These are phyloP conservation scores for Myrmecophaga tridactyla DNA, from an alignment of 2,113 vertebrate genomes.

Conservation along the genomic window DNA sequence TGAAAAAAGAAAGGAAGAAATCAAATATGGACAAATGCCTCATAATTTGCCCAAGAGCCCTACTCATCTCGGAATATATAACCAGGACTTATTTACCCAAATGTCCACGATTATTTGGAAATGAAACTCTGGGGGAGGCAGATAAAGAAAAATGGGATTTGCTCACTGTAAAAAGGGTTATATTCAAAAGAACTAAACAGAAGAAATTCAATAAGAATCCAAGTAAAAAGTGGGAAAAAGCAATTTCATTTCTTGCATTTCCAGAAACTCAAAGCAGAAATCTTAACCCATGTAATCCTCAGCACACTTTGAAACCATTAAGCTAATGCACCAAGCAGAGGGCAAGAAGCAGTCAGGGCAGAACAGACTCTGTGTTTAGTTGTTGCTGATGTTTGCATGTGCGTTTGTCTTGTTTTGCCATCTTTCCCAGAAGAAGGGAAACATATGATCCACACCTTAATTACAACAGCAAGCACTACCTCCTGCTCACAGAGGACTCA, in stretches of 20 bases:
- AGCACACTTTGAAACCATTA: neutral
- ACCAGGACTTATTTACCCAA: neutral
- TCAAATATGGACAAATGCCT: neutral
- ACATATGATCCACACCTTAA: constrained; percentile 25
- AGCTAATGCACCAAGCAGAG: neutral
- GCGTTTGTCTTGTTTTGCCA: constrained; percentile 9
- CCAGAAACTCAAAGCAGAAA: constrained; percentile 9
- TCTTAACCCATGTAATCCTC: neutral
- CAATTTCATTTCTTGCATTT: neutral
- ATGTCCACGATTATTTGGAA: neutral
- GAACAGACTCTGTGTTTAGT: neutral
- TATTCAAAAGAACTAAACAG: neutral
- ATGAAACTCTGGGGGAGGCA: neutral
- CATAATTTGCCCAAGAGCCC: neutral
- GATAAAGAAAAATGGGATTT: neutral
- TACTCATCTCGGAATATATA: neutral
- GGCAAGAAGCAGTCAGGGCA: neutral
- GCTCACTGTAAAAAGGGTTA: neutral
- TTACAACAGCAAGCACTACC: neutral
- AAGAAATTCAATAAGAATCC: constrained; percentile 9
- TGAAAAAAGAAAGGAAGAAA: neutral
- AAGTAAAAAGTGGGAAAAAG: neutral
- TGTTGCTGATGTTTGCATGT: neutral
- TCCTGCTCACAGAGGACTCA: neutral
- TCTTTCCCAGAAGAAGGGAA: constrained; percentile 17